phyloP scores from a whole-genome alignment of 2,113 vertebrate genomes.

The Heterotilapia buettikoferi region DNA sequence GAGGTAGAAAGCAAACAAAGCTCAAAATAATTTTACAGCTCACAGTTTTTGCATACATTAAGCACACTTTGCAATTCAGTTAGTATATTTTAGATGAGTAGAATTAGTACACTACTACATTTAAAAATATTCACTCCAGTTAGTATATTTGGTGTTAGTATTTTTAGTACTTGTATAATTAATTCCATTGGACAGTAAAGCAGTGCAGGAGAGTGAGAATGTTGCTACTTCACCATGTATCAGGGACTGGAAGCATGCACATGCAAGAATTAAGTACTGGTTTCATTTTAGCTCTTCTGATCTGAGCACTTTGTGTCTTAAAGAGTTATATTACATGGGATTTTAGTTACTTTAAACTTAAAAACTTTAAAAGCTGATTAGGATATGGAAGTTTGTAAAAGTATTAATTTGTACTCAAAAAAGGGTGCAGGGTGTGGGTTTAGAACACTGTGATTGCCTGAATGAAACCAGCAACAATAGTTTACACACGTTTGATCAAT shows the following conservation, averaged over 20 bases:
- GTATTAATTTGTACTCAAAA: background rate
- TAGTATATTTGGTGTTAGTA: background rate
- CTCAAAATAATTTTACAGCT: background rate
- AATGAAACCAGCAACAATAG: background rate
- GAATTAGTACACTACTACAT: background rate
- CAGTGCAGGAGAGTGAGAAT: background rate
- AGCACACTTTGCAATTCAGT: background rate
- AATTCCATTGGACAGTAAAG: background rate
- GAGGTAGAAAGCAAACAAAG: background rate
- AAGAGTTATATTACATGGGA: background rate
- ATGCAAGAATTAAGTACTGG: background rate
- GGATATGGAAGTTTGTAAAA: background rate
- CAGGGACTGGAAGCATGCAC: background rate
- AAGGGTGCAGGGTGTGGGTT: background rate
- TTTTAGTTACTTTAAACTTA: background rate
- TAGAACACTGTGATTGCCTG: background rate
- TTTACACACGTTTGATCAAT: background rate
- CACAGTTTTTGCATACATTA: background rate
- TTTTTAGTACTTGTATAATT: constrained; percentile 6
- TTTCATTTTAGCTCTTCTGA: background rate
- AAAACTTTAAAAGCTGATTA: background rate
- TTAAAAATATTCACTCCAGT: background rate
- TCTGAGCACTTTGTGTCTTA: background rate
- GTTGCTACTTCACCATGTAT: background rate
- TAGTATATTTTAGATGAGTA: constrained; percentile 5